Conservation (phyloP, 2,797 vertebrate genomes). For the Pangasius sanitwongsei region DNA sequence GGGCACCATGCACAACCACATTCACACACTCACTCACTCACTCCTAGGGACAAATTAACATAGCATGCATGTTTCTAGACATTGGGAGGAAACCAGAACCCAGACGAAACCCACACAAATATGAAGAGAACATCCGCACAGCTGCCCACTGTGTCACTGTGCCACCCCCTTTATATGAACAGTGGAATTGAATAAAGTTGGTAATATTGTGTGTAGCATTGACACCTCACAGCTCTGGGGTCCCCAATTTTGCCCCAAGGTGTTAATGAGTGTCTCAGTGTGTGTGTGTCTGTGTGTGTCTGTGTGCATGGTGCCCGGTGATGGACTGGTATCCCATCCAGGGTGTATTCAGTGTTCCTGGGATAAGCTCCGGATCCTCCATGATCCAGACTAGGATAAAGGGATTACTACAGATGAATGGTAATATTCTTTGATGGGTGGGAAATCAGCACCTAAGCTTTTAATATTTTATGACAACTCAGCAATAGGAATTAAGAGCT, state of each 20-base stretch:
- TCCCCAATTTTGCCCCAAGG: no score
- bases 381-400: neutral
- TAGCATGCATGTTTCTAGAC: neutral
- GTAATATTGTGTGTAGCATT: no score
- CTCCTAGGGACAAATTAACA: neutral
- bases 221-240: no score
- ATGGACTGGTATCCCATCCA: neutral
- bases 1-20: neutral
- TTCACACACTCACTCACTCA: neutral
- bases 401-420: neutral
- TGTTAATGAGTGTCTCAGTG: neutral
- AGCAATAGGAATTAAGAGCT: no score
- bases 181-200: no score
- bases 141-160: no score
- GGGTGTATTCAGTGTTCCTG: neutral
- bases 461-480: neutral
- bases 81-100: neutral
- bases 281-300: neutral
- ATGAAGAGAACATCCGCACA: neutral
- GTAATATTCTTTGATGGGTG: neutral
- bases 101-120: neutral
- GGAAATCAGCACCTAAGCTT: neutral
- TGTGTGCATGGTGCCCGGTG: no score
- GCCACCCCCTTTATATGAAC: no score
- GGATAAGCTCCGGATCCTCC: neutral